Evolutionary conservation across 2,888 invertebrate species (phyloP).

Genomic region (Platycnemis pennipes): DNA sequence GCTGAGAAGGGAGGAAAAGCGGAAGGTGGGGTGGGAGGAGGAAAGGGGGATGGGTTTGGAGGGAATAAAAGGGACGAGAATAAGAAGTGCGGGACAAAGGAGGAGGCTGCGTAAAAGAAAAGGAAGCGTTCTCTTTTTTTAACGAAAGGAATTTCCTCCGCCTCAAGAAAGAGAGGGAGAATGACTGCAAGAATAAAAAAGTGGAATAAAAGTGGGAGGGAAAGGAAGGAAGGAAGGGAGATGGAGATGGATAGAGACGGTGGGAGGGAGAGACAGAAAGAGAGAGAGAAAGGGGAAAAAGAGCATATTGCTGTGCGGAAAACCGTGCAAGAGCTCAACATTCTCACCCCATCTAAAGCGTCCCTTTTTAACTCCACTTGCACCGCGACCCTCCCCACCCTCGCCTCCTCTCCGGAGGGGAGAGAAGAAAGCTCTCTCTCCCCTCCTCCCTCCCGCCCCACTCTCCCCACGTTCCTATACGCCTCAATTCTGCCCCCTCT

Average conservation of each 20-base stretch:
- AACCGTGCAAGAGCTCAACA: conserved; percentile 49
- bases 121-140: conserved; percentile 30
- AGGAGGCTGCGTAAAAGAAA: conserved; percentile 27
- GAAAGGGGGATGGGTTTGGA: neutral
- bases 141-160: conserved; percentile 56
- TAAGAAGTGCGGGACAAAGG: neutral
- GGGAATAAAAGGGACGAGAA: neutral
- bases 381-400: neutral
- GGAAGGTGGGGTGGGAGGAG: neutral
- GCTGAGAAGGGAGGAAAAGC: neutral
- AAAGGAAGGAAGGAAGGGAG: neutral
- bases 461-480: conserved; percentile 34
- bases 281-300: conserved; percentile 2
- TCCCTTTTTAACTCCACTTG: neutral
- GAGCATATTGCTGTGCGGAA: conserved; percentile 53
- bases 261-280: neutral
- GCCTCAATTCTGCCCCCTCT: neutral
- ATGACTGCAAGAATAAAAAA: neutral
- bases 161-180: neutral
- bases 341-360: conserved; percentile 19
- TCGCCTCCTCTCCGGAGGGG: neutral
- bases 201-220: neutral
- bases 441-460: neutral
- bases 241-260: neutral
- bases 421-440: neutral